A percentile compares a stretch with the other conserved stretches of the same genome.
Evolutionary conservation across 2,797 vertebrate genomes (phyloP).

Genomic region (Poecile montanus): DNA sequence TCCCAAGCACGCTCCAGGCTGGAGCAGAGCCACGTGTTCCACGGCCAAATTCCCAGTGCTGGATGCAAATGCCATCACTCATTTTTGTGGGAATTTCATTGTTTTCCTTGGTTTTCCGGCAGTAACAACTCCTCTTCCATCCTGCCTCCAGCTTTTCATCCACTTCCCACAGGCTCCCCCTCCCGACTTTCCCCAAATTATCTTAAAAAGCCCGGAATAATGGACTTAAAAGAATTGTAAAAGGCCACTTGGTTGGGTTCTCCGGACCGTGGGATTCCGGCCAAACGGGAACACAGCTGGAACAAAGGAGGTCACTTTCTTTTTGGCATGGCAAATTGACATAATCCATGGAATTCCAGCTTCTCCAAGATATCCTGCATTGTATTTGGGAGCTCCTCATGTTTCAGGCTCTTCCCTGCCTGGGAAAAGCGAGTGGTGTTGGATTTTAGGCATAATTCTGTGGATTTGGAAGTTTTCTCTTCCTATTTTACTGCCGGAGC

Average conservation of each 20-base stretch:
- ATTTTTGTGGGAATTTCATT: not conserved
- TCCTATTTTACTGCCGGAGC: not conserved
- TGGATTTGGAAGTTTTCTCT: not conserved
- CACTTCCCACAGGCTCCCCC: not conserved
- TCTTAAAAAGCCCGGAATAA: not conserved
- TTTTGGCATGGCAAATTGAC: not conserved
- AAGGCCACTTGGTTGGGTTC: not conserved
- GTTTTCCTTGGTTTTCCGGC: not conserved
- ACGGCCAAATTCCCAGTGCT: not conserved
- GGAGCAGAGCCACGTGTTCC: accelerated
- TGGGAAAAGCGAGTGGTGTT: not conserved
- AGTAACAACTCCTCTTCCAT: not conserved
- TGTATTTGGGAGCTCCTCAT: not conserved
- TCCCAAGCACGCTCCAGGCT: not conserved
- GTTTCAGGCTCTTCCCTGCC: not conserved
- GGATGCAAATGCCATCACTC: not conserved
- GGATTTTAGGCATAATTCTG: not conserved
- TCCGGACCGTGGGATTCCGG: not conserved
- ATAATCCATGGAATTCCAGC: not conserved
- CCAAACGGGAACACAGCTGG: not conserved
- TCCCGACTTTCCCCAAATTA: not conserved
- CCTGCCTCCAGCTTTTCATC: not conserved
- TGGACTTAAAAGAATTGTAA: not conserved
- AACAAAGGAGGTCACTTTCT: not conserved
- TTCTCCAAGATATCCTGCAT: not conserved